A percentile compares a stretch with the other conserved stretches of the same genome.
phyloP scores from a whole-genome alignment of 2,113 vertebrate species.

The Phrynosoma platyrhinos region DNA sequence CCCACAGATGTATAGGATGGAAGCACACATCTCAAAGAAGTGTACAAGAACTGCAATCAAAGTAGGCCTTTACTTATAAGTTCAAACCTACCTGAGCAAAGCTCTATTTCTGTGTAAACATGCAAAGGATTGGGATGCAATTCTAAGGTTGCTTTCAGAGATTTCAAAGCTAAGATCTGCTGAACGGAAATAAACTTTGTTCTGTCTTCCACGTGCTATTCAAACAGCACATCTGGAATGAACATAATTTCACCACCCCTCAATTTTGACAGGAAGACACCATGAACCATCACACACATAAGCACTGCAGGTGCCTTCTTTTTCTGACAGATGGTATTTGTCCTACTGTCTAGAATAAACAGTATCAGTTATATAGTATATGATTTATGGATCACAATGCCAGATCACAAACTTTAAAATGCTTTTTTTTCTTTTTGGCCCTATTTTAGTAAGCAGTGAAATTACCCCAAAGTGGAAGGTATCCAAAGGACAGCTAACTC shows the following conservation, averaged over 20 bases:
- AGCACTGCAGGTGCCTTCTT: background rate
- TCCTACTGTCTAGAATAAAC: background rate
- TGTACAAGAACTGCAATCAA: background rate
- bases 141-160: background rate
- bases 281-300: background rate
- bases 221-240: background rate
- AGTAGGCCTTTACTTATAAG: background rate
- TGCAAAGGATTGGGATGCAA: no score
- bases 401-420: background rate
- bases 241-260: background rate
- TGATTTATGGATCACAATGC: background rate
- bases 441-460: no score
- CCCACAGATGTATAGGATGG: background rate
- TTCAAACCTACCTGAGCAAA: background rate
- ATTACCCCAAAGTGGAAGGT: background rate
- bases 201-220: background rate
- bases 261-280: background rate
- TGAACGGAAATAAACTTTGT: background rate
- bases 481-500: background rate
- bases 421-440: background rate
- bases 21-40: background rate
- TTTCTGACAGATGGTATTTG: background rate
- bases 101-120: background rate
- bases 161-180: background rate
- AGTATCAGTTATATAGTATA: no score